Base-by-base conservation (phyloP, 2,797 vertebrate species). In the Somateria mollissima region DNA sequence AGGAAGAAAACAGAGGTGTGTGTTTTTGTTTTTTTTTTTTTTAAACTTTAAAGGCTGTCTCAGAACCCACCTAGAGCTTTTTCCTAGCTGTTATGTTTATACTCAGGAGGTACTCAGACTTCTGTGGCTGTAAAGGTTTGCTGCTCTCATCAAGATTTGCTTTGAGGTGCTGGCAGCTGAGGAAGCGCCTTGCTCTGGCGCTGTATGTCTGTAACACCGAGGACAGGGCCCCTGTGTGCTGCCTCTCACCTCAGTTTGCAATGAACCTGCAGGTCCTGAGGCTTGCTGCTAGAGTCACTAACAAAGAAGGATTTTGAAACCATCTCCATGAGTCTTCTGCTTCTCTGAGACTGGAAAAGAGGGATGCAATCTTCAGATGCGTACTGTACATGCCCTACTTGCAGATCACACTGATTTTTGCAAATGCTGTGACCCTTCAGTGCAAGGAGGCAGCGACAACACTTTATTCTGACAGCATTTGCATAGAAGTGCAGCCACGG, bases 121-220 rank as follows among this genome's bases (percentile, higher is more conserved):
- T 27, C 4, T 4, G 36, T 39, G 60, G 21, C 27, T 75, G 64
- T 8, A 3, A 39, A 27, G 57, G 14, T 66, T 83, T 41, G 67
- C 43, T 60, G 20, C 25, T 87, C 66, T 82, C 39, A 7, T 2
- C 13, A 21, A 10, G 74, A 10, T 39, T 18, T 77, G 69, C 66
- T 82, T 21, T 1, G 8, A 67, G 89, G 53, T 20, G 2, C 7
- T 56, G 81, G 17, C 69, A 36, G 51, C n/a, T 78, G 45, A 61
- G 45, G 61, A 30, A 34, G 36, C 0, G 6, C 24, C 43, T 54
- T 15, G 8, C 61, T 28, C 67, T 71, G 39, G n/a, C 37, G 62
- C n/a, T 53, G 43, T 1, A 1, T 15, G 4, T 27, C 57, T 61
- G 10, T 32, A 17, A 8, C 58, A 2, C 36, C 0, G 8, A 78